Evolutionary conservation across 2,888 invertebrate species (phyloP).

Genomic region (Clistopyga incitator): DNA sequence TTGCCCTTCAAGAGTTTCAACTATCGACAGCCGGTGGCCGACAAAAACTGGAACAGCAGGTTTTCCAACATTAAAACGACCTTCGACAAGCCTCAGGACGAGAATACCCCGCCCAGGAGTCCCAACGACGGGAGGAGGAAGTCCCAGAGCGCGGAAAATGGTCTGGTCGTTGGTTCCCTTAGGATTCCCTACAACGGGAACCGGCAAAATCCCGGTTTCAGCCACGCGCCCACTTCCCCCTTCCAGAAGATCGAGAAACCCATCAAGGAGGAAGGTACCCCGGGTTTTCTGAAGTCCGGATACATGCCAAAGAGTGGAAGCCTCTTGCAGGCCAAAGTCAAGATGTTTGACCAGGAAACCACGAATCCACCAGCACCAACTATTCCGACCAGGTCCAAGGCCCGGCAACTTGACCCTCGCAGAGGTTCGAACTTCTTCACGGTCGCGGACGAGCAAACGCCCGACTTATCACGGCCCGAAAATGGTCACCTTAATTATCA

Average conservation of each 20-base stretch:
- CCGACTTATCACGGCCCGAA: constrained; percentile 67
- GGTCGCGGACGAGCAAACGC: constrained; percentile 52
- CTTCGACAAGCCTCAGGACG: constrained; percentile 87
- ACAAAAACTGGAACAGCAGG: constrained; percentile 91
- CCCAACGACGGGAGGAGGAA: constrained; percentile 20
- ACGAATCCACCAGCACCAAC: neutral
- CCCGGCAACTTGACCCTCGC: constrained; percentile 62
- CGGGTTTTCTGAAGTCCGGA: constrained; percentile 71
- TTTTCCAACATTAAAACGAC: constrained; percentile 93
- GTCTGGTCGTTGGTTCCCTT: constrained; percentile 63
- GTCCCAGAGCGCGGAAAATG: constrained; percentile 4
- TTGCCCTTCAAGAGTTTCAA: constrained; percentile 78
- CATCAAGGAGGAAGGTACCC: constrained; percentile 37
- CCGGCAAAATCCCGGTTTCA: constrained; percentile 72
- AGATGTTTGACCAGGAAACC: constrained; percentile 75
- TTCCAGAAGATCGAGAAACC: constrained; percentile 78
- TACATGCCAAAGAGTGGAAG: constrained; percentile 73
- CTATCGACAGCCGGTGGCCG: constrained; percentile 75
- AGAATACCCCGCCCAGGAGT: constrained; percentile 19
- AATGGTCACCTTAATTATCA: constrained; percentile 76
- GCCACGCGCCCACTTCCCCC: constrained; percentile 81
- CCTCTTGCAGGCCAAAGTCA: constrained; percentile 76
- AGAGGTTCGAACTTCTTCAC: constrained; percentile 36
- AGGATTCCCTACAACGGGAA: constrained; percentile 51
- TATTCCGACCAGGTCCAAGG: constrained; percentile 56